These are phyloP conservation scores for Myzus persicae DNA, from an alignment of 1,140 invertebrate species.

Conservation along the genomic window DNA sequence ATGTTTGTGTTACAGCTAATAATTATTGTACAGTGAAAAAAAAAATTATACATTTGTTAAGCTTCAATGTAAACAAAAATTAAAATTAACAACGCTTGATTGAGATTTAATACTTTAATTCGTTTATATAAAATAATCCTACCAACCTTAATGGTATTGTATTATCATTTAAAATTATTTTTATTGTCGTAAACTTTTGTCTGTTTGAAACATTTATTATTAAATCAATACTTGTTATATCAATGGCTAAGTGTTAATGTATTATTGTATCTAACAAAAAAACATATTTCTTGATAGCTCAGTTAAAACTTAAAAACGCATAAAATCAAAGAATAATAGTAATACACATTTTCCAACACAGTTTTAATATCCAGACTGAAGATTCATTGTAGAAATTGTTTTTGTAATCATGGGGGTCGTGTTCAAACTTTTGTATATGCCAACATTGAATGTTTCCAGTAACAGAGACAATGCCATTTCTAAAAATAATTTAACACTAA, in stretches of 20 bases:
- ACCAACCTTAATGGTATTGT: not conserved
- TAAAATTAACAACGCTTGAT: not conserved
- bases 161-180: not conserved
- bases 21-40: not conserved
- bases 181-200: not conserved
- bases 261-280: not conserved
- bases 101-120: not conserved
- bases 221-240: not conserved
- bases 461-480: slow-evolving; percentile 82
- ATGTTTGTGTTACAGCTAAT: not conserved
- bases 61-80: not conserved
- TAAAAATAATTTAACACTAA: slow-evolving; percentile 65
- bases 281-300: not conserved
- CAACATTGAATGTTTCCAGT: slow-evolving; percentile 82
- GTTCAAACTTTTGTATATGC: slow-evolving; percentile 80
- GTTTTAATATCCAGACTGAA: slow-evolving; percentile 80
- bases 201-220: not conserved
- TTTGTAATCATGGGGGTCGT: slow-evolving; percentile 80
- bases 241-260: not conserved
- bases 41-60: not conserved
- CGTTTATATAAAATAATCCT: not conserved
- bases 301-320: not conserved
- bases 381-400: slow-evolving; percentile 80
- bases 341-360: not conserved
- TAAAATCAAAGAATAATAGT: too few relatives aligned